Evolutionary conservation across 2,888 invertebrate species (phyloP), one percentile per base, ranked within the genome.

Genomic region (Pristionchus japonicus): DNA sequence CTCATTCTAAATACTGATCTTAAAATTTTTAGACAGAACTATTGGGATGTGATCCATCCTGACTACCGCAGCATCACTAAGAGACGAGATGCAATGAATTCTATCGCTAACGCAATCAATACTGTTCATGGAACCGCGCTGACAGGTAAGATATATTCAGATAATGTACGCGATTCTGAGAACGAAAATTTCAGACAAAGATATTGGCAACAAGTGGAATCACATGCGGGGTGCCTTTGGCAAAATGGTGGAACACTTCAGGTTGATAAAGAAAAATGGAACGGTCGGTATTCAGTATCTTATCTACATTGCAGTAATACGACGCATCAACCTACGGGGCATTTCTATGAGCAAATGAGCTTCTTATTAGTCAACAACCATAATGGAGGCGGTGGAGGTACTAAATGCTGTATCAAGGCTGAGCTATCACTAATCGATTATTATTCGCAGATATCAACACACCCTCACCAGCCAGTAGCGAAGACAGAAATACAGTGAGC

Each of bases 261-360:
- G 15, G 85, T 85, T 37, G n/a, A 52, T 31, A 23, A 37, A 17
- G 0, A 0, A 67, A 34, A 15, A 67, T 31, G 7, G 20, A 13
- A 49, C 20, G 11, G 17, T 47, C 34, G 17, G 11, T 27, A 15
- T 4, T 27, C 0, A n/a, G 4, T 6, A n/a, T 23, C 7, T 1
- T 47, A 11, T 47, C n/a, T 17, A 27, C 47, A n/a, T 40, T 43
- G 9, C 37, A 84, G 83, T 61, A 61, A 43, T 3, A 17, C 34
- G 57, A 57, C 34, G 23, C 52, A 57, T 1, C 67, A 49, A 4
- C 86, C 86, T 11, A 11, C 23, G 7, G 86, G 86, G 3, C 70
- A 86, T 31, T 86, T 86, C 70, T 86, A 47, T 31, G 70, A 86
- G 47, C 86, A 86, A 47, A 86, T 86, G 86, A 40, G 49, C 70